These are phyloP conservation scores for Microctonus hyperodae DNA, from an alignment of 2,888 invertebrate genomes.

Conservation along the genomic window DNA sequence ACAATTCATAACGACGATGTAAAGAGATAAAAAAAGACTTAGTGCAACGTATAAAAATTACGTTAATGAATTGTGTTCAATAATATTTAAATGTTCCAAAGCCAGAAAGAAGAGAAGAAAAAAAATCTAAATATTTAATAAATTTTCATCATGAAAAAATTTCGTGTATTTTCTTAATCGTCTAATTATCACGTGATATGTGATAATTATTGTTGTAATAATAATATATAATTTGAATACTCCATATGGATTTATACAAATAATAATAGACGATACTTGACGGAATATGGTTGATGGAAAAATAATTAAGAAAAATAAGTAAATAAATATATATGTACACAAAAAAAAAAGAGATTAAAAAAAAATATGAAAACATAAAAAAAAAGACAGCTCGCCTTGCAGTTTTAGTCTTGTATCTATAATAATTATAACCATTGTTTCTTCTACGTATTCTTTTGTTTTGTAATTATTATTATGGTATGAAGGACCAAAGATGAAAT, in stretches of 20 bases:
- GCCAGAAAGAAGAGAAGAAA: too few relatives aligned
- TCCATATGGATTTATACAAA: background rate
- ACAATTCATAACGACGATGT: background rate
- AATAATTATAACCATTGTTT: slow-evolving; percentile 17
- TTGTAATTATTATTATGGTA: slow-evolving; percentile 40
- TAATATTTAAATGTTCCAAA: background rate
- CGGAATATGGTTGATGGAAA: background rate
- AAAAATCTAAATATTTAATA: background rate
- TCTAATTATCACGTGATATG: background rate
- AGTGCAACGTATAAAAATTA: background rate
- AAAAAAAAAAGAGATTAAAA: background rate
- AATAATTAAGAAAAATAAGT: too few relatives aligned
- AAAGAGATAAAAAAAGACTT: background rate
- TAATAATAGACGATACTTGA: background rate
- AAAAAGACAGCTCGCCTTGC: slow-evolving; percentile 3
- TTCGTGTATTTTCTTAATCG: background rate
- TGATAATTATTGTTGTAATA: slow-evolving; percentile 9
- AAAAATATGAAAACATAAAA: background rate
- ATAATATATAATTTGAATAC: slow-evolving; percentile 7
- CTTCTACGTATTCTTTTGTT: slow-evolving; percentile 28
- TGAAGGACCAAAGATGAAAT: slow-evolving; percentile 44
- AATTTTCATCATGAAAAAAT: background rate
- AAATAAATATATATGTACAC: background rate
- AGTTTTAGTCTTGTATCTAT: slow-evolving; percentile 5
- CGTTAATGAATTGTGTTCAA: background rate